Percentiles rank a stretch among this genome's conserved stretches.
phyloP scores from a whole-genome alignment of 92 coral and sea anemone genomes.

The Parazoanthus atlanticus region DNA sequence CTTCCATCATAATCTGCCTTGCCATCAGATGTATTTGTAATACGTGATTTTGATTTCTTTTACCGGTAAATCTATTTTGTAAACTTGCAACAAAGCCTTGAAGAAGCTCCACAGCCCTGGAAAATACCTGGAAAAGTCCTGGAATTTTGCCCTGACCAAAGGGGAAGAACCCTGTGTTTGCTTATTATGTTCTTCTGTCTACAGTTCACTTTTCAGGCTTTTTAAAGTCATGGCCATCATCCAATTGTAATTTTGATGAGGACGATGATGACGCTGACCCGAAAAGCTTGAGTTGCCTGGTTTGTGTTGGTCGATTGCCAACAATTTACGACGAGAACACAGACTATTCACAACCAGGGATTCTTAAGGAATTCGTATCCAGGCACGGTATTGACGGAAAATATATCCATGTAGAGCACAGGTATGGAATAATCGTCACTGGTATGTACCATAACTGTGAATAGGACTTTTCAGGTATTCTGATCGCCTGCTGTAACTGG shows the following conservation, averaged over 20 bases:
- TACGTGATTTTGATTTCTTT: too few species aligned
- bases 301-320: slow-evolving; percentile 80
- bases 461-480: too few species aligned
- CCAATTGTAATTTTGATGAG: slow-evolving; percentile 61
- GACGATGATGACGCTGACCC: slow-evolving; percentile 83
- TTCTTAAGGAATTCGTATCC: slow-evolving; percentile 74
- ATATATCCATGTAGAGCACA: slow-evolving; percentile 75
- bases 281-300: slow-evolving; percentile 77
- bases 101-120: too few species aligned
- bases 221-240: slow-evolving; percentile 92
- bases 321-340: slow-evolving; percentile 72
- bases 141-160: too few species aligned
- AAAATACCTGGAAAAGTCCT: too few species aligned
- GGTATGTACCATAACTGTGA: too few species aligned
- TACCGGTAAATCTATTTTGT: too few species aligned
- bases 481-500: too few species aligned
- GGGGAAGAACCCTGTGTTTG: too few species aligned
- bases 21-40: too few species aligned
- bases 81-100: too few species aligned
- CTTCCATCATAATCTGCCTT: too few species aligned
- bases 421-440: slow-evolving; percentile 45
- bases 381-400: slow-evolving; percentile 85
- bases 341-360: slow-evolving; percentile 70
- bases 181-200: background rate
- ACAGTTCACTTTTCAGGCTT: slow-evolving; percentile 88